Percentiles rank a stretch among this genome's conserved stretches.
These are phyloP conservation scores for Xenopus petersii DNA, from an alignment of 2,797 vertebrate species.

Conservation along the genomic window DNA sequence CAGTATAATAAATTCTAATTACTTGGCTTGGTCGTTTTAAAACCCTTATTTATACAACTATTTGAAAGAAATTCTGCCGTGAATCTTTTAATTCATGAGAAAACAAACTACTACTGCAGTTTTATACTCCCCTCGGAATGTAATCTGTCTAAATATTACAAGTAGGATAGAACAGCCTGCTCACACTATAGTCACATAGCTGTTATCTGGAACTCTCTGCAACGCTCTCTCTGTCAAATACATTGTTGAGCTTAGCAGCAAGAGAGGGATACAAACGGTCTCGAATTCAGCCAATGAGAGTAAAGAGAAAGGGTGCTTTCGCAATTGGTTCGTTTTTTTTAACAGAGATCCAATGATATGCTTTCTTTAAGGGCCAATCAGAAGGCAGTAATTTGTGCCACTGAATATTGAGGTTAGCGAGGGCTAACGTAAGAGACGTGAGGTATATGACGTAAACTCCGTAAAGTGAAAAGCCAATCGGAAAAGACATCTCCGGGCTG, in stretches of 20 bases:
- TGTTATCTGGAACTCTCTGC: too few species aligned
- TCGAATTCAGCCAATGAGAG: constrained; percentile 67
- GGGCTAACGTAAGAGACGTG: background rate
- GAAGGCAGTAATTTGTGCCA: constrained; percentile 49
- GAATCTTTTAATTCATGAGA: too few species aligned
- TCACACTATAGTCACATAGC: too few species aligned
- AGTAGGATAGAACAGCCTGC: too few species aligned
- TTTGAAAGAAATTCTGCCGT: too few species aligned
- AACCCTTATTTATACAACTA: too few species aligned
- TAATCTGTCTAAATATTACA: too few species aligned
- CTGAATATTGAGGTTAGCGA: constrained; percentile 57
- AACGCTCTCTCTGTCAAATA: too few species aligned
- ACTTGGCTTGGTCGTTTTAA: too few species aligned
- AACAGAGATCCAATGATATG: constrained; percentile 57
- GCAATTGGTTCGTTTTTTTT: constrained; percentile 60
- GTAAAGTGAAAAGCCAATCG: constrained; percentile 52
- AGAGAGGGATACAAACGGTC: constrained; percentile 74
- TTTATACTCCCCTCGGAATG: too few species aligned
- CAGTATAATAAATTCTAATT: too few species aligned
- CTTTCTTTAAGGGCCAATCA: constrained; percentile 70
- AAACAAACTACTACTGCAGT: too few species aligned
- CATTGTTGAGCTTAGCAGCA: constrained; percentile 71
- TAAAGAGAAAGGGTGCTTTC: accelerated
- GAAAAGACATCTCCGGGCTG: constrained; percentile 23
- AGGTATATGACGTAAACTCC: background rate